These are phyloP conservation scores for Silurus aristotelis DNA, from an alignment of 2,797 vertebrate species.

Conservation along the genomic window DNA sequence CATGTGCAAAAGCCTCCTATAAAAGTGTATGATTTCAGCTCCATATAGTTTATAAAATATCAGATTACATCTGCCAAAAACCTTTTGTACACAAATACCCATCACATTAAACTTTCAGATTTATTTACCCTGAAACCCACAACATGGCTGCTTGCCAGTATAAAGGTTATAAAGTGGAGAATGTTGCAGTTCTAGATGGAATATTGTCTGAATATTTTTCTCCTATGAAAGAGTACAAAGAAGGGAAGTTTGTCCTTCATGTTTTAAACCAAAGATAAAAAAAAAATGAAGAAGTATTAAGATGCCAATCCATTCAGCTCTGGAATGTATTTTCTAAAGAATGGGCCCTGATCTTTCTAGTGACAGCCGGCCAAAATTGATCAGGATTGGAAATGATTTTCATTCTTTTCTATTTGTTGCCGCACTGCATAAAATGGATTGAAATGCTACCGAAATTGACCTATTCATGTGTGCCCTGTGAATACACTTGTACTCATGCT, in stretches of 20 bases:
- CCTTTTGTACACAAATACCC: background rate
- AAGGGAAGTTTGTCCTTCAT: constrained; percentile 28
- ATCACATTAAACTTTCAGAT: background rate
- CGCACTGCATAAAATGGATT: constrained; percentile 9
- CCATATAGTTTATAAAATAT: background rate
- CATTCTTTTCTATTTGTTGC: constrained; percentile 49
- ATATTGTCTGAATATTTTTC: background rate
- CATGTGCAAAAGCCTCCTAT: too few species aligned
- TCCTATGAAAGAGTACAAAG: background rate
- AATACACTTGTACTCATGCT: constrained; percentile 24
- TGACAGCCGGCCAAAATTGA: constrained; percentile 60
- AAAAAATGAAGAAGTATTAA: background rate
- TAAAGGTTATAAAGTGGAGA: background rate
- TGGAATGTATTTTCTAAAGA: constrained; percentile 12
- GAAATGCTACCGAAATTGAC: constrained; percentile 28
- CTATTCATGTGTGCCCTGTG: constrained; percentile 17
- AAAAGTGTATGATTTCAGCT: too few species aligned
- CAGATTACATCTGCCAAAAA: background rate
- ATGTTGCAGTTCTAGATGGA: background rate
- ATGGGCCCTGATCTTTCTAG: constrained; percentile 56
- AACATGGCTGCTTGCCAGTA: background rate
- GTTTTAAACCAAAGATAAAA: background rate
- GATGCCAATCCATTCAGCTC: background rate
- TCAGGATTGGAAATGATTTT: constrained; percentile 68
- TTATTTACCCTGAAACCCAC: background rate